Base-by-base conservation (phyloP, 2,113 vertebrate genomes). In the Ibidorhyncha struthersii region DNA sequence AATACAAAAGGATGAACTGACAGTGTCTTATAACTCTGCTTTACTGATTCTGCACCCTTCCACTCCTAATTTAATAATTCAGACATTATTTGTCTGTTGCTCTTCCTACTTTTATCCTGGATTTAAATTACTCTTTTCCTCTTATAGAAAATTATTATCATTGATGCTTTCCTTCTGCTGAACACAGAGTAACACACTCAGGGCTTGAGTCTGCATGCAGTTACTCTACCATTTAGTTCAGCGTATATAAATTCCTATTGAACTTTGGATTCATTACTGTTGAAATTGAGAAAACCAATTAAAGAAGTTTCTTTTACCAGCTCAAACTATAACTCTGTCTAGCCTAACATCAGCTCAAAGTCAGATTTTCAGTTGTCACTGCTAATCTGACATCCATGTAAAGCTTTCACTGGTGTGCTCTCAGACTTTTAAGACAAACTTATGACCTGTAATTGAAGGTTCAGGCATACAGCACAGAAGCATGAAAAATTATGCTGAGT, bases 21-120 rank as follows among this genome's bases (percentile, higher is more conserved):
- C 78, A 53, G 38, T 67, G 18, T 50, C 30, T 63, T 84, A 79
- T 74, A 36, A 41, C 17, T 96, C 69, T 82, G 63, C 30, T 79
- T 96, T 87, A 69, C 38, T 29, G 36, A 69, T 80, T 67, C 27
- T 40, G 3, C 58, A 77, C 41, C 47, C 61, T 95, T 97, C 93
- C 67, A 89, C 22, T 92, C 71, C 90, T 91, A 89, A 90, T 95
- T 95, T 96, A 91, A 90, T 94, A 96, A 92, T 90, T 95, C 40
- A 59, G 82, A 69, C 38, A 91, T 65, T 94, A 85, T 86, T 93
- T 85, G 47, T 77, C 58, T 91, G 78, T n/a, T 74, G 7, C 10
- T 86, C 23, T 97, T 97, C 67, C 56, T 87, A 65, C 29, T 80
- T 82, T 77, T 62, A 85, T 81, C 45, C 40, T 92, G 67, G 55